These are phyloP conservation scores for Sympetrum striolatum DNA, from an alignment of 2,888 invertebrate genomes.

Conservation along the genomic window DNA sequence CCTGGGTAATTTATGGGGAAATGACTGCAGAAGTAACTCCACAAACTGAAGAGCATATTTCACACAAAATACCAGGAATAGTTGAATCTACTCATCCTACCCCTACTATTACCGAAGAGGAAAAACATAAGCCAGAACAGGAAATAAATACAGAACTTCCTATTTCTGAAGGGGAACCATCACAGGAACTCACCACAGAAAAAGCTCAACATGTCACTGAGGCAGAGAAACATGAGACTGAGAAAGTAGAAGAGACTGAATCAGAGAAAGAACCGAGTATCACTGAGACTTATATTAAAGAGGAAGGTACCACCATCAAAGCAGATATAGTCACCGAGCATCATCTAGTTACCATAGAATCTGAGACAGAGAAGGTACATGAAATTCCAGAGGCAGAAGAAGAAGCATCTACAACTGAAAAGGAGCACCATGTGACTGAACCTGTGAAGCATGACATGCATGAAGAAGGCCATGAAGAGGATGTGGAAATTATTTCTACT, in stretches of 20 bases:
- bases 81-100: background rate
- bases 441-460: background rate
- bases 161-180: constrained; percentile 46
- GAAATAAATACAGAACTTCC: constrained; percentile 32
- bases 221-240: background rate
- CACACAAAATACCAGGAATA: background rate
- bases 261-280: constrained; percentile 39
- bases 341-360: background rate
- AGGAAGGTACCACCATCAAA: constrained; percentile 50
- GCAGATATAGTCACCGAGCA: background rate
- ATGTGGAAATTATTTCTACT: background rate
- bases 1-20: constrained; percentile 47
- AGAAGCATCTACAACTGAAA: background rate
- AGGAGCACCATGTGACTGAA: background rate
- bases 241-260: constrained; percentile 2
- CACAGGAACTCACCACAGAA: constrained; percentile 42
- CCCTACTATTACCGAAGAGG: background rate
- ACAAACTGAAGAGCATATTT: background rate
- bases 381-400: background rate
- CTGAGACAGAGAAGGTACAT: background rate
- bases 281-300: constrained; percentile 44
- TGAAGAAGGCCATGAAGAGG: background rate
- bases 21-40: constrained; percentile 45
- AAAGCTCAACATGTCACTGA: background rate
- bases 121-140: background rate